Base-by-base conservation (phyloP, 23 tunicate genomes). In the Phallusia fumigata region DNA sequence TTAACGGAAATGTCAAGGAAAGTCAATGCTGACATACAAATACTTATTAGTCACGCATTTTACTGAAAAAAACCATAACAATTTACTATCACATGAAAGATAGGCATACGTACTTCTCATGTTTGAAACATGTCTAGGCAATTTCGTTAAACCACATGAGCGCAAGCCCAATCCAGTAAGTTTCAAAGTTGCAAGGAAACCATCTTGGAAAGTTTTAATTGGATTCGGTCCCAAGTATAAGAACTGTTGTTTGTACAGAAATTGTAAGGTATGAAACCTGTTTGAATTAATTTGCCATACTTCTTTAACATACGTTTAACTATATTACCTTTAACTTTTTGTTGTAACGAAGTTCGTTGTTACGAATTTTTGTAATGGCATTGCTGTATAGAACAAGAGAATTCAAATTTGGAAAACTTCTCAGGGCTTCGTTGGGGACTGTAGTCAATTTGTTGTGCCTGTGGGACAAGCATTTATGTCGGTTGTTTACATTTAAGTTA, bases 351-450 rank as follows among this genome's bases (percentile, higher is more conserved):
- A 92, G 87, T 44, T 83, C 97, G 21, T 83, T 79, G 44, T 45
- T 33, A 0, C 24, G n/a, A 0, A 92, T 51, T 35, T 26, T 64
- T 15, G 30, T 52, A 6, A 92, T 87, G 6, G 74, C 31, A 73
- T 92, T 92, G 65, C 84, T 84, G 35, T 50, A 18, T 32, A 92
- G 13, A 49, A 69, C 52, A 49, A 92, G 64, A 5, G n/a, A 18
- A 19, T 18, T 80, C 45, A 92, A 49, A 30, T 84, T 84, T 0
- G 97, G 97, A 84, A 92, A 87, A 80, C 77, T 64, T 74, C 65
- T 84, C 75, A 92, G 47, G 0, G 97, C 97, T 22, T 83, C 86
- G 31, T 35, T 79, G 21, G 97, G 97, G 74, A 92, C 75, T 76
- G 28, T 26, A 22, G 34, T 19, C 18, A 91, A 52, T 52, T 79